Percentiles rank a stretch among this genome's conserved stretches.
These are phyloP conservation scores for Drosophila athabasca DNA, from an alignment of 1,140 invertebrate genomes.

Conservation along the genomic window DNA sequence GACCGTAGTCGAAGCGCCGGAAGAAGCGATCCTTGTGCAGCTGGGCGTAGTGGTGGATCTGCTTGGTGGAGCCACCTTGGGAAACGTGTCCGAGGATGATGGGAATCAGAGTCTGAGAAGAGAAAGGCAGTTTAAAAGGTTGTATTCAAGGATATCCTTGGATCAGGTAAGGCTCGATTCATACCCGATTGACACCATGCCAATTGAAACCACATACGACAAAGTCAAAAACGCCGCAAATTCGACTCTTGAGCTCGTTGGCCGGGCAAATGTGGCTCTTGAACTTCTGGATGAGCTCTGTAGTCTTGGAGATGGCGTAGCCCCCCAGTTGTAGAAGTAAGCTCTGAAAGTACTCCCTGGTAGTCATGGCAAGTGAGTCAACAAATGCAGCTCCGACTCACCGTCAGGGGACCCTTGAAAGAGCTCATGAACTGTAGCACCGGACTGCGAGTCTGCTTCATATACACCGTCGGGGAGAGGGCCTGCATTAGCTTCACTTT, in stretches of 20 bases:
- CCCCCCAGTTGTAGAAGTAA: constrained; percentile 40
- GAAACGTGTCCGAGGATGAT: constrained; percentile 42
- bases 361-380: neutral
- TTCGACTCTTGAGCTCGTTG: neutral
- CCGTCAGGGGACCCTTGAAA: constrained; percentile 30
- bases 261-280: constrained; percentile 22
- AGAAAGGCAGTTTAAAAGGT: neutral
- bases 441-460: constrained; percentile 30
- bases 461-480: constrained; percentile 86
- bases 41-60: constrained; percentile 49
- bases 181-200: constrained; percentile 42
- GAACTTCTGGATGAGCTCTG: constrained; percentile 22
- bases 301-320: constrained; percentile 8
- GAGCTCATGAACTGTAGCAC: constrained; percentile 30
- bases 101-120: constrained; percentile 3
- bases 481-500: constrained; percentile 86
- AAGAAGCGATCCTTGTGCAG: neutral
- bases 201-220: constrained; percentile 52
- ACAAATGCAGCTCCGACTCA: constrained; percentile 8
- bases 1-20: constrained; percentile 20
- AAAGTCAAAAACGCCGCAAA: constrained; percentile 53
- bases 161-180: neutral
- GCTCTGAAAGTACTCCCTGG: constrained; percentile 9
- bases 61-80: constrained; percentile 43
- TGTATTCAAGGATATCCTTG: too few relatives aligned